These are phyloP conservation scores for Serrognathus titanus DNA, from an alignment of 2,888 invertebrate genomes.

Conservation along the genomic window DNA sequence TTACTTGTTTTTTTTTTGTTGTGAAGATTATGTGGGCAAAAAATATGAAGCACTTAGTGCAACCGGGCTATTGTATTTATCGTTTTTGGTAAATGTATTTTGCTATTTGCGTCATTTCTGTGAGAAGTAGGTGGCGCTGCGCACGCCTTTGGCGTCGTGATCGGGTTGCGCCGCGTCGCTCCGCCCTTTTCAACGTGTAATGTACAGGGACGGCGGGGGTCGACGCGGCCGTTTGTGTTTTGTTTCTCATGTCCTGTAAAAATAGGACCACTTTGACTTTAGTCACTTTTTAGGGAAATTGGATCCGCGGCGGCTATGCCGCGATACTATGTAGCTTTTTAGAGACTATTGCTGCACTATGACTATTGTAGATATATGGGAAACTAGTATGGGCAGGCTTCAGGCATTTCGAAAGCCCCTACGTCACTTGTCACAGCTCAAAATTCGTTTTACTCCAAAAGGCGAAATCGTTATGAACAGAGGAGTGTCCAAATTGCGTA, in stretches of 20 bases:
- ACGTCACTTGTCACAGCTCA: too few species aligned
- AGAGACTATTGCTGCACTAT: constrained; percentile 30
- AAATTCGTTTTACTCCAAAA: too few species aligned
- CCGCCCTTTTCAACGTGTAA: not conserved
- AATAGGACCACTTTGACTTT: constrained; percentile 5
- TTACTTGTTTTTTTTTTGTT: constrained; percentile 35
- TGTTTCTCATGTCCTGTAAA: not conserved
- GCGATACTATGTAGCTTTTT: constrained; percentile 25
- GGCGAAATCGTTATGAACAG: too few species aligned
- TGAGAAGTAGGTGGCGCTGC: not conserved
- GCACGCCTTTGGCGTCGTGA: constrained; percentile 7
- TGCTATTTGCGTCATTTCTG: constrained; percentile 26
- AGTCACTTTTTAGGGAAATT: constrained; percentile 49
- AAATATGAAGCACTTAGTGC: constrained; percentile 50
- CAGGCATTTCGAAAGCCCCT: too few species aligned
- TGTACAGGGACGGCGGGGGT: not conserved
- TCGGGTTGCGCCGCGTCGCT: constrained; percentile 4
- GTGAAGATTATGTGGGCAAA: constrained; percentile 42
- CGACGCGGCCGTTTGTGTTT: not conserved
- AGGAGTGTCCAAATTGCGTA: too few species aligned
- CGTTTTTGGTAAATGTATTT: constrained; percentile 33
- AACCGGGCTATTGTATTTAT: constrained; percentile 50
- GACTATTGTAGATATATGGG: constrained; percentile 44
- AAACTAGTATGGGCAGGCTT: constrained; percentile 12
- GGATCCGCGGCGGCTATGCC: constrained; percentile 22